Conservation (phyloP, 2,888 invertebrate genomes). For the Clitarchus hookeri region DNA sequence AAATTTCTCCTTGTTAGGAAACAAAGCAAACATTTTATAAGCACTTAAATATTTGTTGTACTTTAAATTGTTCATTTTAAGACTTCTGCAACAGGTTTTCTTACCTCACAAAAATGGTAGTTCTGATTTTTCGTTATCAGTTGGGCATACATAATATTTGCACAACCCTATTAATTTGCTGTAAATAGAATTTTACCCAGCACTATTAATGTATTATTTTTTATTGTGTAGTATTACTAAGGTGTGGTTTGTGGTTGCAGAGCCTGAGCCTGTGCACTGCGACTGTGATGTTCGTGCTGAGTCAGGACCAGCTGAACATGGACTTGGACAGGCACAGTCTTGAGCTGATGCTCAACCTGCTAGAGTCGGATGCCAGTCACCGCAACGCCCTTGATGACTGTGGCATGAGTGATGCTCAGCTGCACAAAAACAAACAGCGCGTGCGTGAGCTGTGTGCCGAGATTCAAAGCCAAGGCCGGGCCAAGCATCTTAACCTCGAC, state of each 20-base stretch:
- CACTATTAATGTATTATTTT: too few relatives aligned
- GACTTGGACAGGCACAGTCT: constrained; percentile 92
- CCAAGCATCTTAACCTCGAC: constrained; percentile 88
- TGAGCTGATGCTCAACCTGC: constrained; percentile 89
- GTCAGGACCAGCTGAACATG: constrained; percentile 96
- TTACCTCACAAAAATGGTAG: too few relatives aligned
- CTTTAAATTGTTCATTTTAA: too few relatives aligned
- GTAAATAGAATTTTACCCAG: too few relatives aligned
- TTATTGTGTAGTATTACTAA: too few relatives aligned
- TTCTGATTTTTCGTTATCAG: too few relatives aligned
- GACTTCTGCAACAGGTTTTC: too few relatives aligned
- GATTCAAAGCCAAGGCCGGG: constrained; percentile 91
- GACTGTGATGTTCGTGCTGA: constrained; percentile 94
- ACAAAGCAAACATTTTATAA: too few relatives aligned
- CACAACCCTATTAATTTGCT: too few relatives aligned
- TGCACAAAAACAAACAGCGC: constrained; percentile 83
- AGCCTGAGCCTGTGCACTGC: constrained; percentile 91
- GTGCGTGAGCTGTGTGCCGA: constrained; percentile 89
- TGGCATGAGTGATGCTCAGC: constrained; percentile 73
- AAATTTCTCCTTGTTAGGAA: too few relatives aligned
- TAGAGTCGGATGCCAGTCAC: constrained; percentile 85
- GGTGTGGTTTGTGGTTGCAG: constrained; percentile 55
- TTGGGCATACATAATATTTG: too few relatives aligned
- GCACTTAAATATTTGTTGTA: too few relatives aligned
- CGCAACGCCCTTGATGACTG: constrained; percentile 77